Conservation (phyloP, 2,888 invertebrate species). For the Tetramorium bicarinatum region DNA sequence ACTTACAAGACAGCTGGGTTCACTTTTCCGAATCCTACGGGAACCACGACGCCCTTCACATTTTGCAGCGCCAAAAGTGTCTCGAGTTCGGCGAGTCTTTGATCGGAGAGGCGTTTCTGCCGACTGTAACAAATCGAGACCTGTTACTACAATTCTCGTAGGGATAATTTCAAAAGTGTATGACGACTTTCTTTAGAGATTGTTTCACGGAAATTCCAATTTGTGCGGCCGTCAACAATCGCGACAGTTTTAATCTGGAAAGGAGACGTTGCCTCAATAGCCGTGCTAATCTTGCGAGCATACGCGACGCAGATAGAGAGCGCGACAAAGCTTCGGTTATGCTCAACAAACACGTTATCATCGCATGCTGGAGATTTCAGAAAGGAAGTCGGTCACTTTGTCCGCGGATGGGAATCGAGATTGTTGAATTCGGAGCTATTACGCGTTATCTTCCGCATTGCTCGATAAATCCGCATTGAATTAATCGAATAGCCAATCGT, state of each 20-base stretch:
- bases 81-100: conserved; percentile 88
- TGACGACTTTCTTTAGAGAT: not conserved
- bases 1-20: conserved; percentile 88
- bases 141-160: not conserved
- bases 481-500: not conserved
- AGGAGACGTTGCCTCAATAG: conserved; percentile 41
- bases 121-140: conserved; percentile 80
- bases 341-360: conserved; percentile 53
- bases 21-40: conserved; percentile 87
- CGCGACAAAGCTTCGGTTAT: conserved; percentile 52
- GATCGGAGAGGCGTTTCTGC: conserved; percentile 88
- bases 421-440: not conserved
- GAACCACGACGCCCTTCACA: conserved; percentile 87
- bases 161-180: not conserved
- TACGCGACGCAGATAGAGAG: conserved; percentile 8
- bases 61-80: conserved; percentile 87
- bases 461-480: not conserved
- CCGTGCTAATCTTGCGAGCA: conserved; percentile 59
- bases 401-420: not conserved
- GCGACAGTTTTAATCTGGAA: conserved; percentile 4
- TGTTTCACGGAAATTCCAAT: not conserved
- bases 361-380: conserved; percentile 19
- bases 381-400: not conserved
- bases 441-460: not conserved
- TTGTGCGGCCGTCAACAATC: not conserved